Evolutionary conservation across 2,113 vertebrate species (phyloP).

Genomic region (Andinoacara biseriatus): DNA sequence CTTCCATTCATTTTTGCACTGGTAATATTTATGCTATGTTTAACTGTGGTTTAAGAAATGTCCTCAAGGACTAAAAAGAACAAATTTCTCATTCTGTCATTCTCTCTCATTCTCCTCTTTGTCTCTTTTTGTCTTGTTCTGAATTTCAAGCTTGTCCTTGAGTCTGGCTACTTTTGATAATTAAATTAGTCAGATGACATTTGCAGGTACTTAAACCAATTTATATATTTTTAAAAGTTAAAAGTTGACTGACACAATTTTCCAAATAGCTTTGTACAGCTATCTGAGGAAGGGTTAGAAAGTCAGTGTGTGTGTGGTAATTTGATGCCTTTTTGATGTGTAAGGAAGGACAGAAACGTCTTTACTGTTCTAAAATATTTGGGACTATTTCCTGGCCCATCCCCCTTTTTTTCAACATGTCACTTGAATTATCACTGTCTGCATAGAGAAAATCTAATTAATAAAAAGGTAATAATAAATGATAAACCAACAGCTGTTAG

Average conservation of each 20-base stretch:
- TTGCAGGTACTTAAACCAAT: conserved; percentile 20
- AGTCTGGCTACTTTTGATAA: conserved; percentile 23
- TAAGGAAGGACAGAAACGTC: neutral
- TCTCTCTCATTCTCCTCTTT: neutral
- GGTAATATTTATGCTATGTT: neutral
- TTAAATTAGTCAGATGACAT: conserved; percentile 41
- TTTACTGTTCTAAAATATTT: neutral
- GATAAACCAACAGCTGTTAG: conserved; percentile 60
- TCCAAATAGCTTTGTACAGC: conserved; percentile 18
- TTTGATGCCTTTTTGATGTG: neutral
- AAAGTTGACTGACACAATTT: conserved; percentile 16
- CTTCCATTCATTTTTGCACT: neutral
- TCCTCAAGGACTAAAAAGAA: neutral
- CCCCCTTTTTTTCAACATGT: conserved; percentile 26
- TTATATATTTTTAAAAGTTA: conserved; percentile 39
- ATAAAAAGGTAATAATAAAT: conserved; percentile 70
- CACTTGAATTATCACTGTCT: conserved; percentile 51
- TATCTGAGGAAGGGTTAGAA: neutral
- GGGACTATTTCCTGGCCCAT: conserved; percentile 7
- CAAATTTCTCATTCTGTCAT: neutral
- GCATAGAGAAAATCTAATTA: conserved; percentile 43
- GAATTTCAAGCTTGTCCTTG: conserved; percentile 51
- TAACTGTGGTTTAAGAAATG: neutral
- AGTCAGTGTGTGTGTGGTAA: neutral
- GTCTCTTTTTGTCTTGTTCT: conserved; percentile 18